A percentile compares a stretch with the other conserved stretches of the same genome.
Conservation (phyloP, 2,888 invertebrate genomes). For the Sthenelais limicola region DNA sequence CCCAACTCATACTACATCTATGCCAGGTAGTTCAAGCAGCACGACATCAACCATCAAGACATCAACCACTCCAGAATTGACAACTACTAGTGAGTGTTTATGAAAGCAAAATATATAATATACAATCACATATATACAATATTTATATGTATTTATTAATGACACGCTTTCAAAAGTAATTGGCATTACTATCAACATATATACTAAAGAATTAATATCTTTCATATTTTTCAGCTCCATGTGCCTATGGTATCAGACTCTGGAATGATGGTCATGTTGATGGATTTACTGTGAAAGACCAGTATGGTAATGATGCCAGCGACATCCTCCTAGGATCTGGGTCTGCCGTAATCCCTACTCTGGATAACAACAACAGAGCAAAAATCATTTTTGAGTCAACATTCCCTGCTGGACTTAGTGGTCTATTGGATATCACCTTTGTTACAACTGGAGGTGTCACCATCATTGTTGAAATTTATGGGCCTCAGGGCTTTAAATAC, state of each 20-base stretch:
- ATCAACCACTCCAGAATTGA: no score
- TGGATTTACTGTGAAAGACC: neutral
- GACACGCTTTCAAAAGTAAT: no score
- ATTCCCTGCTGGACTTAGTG: neutral
- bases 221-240: constrained; percentile 3
- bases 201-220: no score
- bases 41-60: no score
- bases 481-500: constrained; percentile 27
- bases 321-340: neutral
- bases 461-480: constrained; percentile 9
- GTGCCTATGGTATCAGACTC: neutral
- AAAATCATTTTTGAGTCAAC: neutral
- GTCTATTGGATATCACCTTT: neutral
- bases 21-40: no score
- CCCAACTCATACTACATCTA: no score
- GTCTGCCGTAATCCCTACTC: neutral
- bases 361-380: neutral
- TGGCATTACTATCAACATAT: no score
- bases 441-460: neutral
- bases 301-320: neutral
- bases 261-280: neutral
- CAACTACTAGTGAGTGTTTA: no score
- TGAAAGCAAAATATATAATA: no score
- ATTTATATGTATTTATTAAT: no score
- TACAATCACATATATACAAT: no score